Evolutionary conservation across 2,888 invertebrate species (phyloP), one percentile per base, ranked within the genome.

Genomic region (Micropterix aruncella): DNA sequence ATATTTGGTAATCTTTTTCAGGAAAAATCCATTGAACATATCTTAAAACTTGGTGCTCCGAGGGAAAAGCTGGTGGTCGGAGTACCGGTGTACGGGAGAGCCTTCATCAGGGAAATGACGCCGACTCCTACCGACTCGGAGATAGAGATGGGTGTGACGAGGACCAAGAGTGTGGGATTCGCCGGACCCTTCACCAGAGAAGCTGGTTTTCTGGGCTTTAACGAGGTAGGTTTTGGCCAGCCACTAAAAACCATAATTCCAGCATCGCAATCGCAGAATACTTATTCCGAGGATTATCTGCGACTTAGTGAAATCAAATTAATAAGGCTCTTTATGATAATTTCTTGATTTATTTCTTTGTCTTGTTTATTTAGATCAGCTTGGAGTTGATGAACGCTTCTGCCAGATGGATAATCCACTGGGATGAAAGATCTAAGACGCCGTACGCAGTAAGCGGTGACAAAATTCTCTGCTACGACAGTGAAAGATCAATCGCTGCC

Each of bases 191-290:
- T 69, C 50, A 90, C 85, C 1, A 72, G 74, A 15, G 86, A 90
- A 60, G 75, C 79, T 52, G 91, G 91, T 0, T 89, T 89, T 52
- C 76, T 91, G 65, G 92, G 91, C 2, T 92, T 87, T 57, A 90
- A 91, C 59, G 92, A 92, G 75, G 84, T 84, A 57, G 57, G 52
- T 46, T 44, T 41, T 38, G 45, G 2, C 15, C 5, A 9, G 5
- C n/a, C 14, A n/a, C 5, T n/a, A 15, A 9, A 9, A 5, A 5
- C 14, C 15, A 36, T 38, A 38, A 15, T 15, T 38, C 16, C 16
- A 5, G 5, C 15, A 5, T 38, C 27, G 5, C 27, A 27, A n/a
- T n/a, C n/a, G n/a, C n/a, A n/a, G n/a, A n/a, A n/a, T n/a, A 12
- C n/a, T n/a, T 36, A 12, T 36, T 9, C n/a, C n/a, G n/a, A n/a